Evolutionary conservation across 2,888 invertebrate species (phyloP).

Genomic region (Trissoscelio sp.): DNA sequence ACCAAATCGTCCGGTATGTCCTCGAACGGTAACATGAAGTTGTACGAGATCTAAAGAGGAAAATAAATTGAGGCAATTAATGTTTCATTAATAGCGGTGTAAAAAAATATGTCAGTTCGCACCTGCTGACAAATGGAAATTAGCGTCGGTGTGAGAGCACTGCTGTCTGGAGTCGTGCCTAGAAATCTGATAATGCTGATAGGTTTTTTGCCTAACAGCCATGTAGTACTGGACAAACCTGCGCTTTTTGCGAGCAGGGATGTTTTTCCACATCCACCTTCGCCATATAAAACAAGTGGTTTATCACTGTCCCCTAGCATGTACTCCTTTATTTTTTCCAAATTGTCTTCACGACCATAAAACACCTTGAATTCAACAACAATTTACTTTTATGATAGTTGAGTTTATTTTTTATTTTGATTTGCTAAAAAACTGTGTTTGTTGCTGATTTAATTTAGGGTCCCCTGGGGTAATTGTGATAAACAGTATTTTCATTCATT

Average conservation of each 20-base stretch:
- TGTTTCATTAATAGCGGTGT: constrained; percentile 20
- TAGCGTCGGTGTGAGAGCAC: constrained; percentile 95
- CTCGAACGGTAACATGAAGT: constrained; percentile 95
- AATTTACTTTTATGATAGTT: background rate
- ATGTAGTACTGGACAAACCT: constrained; percentile 89
- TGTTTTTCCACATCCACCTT: constrained; percentile 99
- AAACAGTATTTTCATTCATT: too few species aligned
- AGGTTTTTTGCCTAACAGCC: constrained; percentile 91
- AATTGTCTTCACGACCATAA: constrained; percentile 94
- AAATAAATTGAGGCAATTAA: constrained; percentile 47
- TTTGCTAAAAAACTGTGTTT: too few species aligned
- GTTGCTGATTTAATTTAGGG: too few species aligned
- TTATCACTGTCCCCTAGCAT: constrained; percentile 94
- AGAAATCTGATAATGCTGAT: constrained; percentile 95
- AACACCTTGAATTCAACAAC: constrained; percentile 87
- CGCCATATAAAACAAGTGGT: constrained; percentile 96
- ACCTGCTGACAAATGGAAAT: constrained; percentile 98
- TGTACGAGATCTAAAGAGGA: constrained; percentile 93
- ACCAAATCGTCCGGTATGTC: constrained; percentile 98
- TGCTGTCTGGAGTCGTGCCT: constrained; percentile 98
- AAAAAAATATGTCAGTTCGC: constrained; percentile 25
- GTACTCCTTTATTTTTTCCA: constrained; percentile 91
- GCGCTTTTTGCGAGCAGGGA: constrained; percentile 97
- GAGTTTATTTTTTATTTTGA: background rate
- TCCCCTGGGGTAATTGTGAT: too few species aligned